phyloP scores from a whole-genome alignment of 2,888 invertebrate genomes.

The Teleiodes luculella region DNA sequence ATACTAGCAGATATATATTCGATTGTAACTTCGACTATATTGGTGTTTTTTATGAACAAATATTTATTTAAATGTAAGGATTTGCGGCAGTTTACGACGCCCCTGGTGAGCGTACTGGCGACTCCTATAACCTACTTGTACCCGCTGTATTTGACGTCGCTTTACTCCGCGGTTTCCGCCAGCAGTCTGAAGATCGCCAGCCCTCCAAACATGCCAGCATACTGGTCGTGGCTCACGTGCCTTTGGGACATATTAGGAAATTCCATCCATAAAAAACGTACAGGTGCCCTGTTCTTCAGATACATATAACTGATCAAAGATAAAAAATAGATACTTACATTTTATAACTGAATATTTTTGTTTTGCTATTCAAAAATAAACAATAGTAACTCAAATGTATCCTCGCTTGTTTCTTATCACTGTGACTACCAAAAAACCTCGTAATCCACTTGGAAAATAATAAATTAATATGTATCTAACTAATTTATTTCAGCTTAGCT shows the following conservation, averaged over 20 bases:
- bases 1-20: not conserved
- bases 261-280: not conserved
- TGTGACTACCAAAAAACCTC: no score
- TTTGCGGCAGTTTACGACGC: not conserved
- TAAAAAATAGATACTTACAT: no score
- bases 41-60: not conserved
- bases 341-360: no score
- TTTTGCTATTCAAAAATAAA: no score
- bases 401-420: no score
- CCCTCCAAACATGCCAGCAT: not conserved
- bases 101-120: not conserved
- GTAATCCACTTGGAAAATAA: not conserved
- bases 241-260: not conserved
- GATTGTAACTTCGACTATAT: not conserved
- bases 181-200: not conserved
- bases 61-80: not conserved
- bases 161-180: not conserved
- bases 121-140: not conserved
- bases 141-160: not conserved
- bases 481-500: slow-evolving; percentile 58
- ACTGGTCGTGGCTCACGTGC: not conserved
- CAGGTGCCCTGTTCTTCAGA: not conserved
- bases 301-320: not conserved
- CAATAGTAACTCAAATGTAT: not conserved
- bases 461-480: slow-evolving; percentile 14